Base-by-base conservation (phyloP, 2,797 vertebrate species). In the Poecilia gillii region DNA sequence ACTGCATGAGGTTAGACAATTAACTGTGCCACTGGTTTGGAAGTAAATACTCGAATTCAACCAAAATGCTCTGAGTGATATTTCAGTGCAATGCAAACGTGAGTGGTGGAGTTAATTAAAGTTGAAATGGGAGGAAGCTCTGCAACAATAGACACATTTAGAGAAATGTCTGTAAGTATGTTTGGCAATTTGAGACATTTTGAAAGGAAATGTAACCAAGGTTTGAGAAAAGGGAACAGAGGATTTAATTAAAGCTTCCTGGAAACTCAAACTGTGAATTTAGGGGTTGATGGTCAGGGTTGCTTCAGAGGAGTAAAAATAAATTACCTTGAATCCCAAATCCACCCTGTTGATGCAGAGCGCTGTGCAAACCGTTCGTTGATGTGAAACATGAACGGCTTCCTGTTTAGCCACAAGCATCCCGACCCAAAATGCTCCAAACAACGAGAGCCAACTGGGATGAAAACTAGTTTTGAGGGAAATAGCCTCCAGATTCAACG, bases 11-110 rank as follows among this genome's bases (percentile, higher is more conserved):
- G 51, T 81, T 72, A 62, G 66, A 76, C 55, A 81, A 81, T 81
- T 72, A 76, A 76, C 51, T 72, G 74, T 81, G 74, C 43, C 79
- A 62, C 66, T 72, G 79, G 75, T 51, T 76, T n/a, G 45, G 66
- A 72, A 81, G 74, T 62, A 72, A 72, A 62, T 55, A 68, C 57
- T 18, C 55, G 39, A 73, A 73, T 66, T 36, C 45, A 81, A 53
- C 80, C 70, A 77, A 53, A 73, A n/a, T 43, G 43, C 36, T 80
- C 46, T 18, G 73, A 6, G 36, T 70, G 23, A 75, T 71, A 74
- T 64, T 31, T 72, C 6, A 68, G 75, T 53, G 73, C 55, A 18
- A 78, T 18, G 57, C 39, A 78, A 72, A 25, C 51, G n/a, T 71
- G 33, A 71, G 68, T 70, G 62, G 45, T 8, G 39, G n/a, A 75